Percentiles rank a stretch among this genome's conserved stretches.
phyloP scores from a whole-genome alignment of 2,888 invertebrate genomes.

The Pyrrhia umbra region DNA sequence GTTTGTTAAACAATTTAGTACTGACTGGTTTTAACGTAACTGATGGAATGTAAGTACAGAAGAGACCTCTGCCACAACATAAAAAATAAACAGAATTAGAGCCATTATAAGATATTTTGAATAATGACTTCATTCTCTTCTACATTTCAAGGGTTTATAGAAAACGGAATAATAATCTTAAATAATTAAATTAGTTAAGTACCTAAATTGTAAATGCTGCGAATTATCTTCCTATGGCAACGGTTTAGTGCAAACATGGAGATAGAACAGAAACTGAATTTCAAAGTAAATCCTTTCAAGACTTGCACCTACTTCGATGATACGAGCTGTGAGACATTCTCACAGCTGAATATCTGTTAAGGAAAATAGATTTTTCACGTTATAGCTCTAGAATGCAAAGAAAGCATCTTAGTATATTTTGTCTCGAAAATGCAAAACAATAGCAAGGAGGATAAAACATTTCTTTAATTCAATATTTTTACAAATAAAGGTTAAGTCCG shows the following conservation, averaged over 20 bases:
- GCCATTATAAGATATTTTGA: no score
- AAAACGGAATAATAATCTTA: conserved; percentile 38
- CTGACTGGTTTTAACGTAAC: no score
- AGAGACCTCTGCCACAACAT: no score
- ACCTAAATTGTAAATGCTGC: conserved; percentile 22
- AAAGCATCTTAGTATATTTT: conserved; percentile 24
- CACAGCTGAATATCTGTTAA: conserved; percentile 15
- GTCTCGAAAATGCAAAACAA: conserved; percentile 14
- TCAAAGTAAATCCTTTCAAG: conserved; percentile 35
- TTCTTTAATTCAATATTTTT: conserved; percentile 8
- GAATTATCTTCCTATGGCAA: conserved; percentile 31
- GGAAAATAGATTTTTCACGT: conserved; percentile 30
- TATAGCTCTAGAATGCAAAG: conserved; percentile 8
- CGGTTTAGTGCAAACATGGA: conserved; percentile 44
- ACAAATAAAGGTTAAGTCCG: neutral
- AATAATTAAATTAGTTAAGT: conserved; percentile 56
- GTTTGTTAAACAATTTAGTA: conserved; percentile 44
- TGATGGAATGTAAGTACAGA: no score
- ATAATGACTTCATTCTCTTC: conserved; percentile 51
- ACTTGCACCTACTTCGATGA: conserved; percentile 25
- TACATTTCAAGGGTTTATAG: conserved; percentile 34
- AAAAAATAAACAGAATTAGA: no score
- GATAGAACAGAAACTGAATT: conserved; percentile 50
- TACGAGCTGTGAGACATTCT: conserved; percentile 36
- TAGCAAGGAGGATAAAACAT: neutral